These are phyloP conservation scores for Hyles euphorbiae DNA, from an alignment of 1,140 invertebrate genomes.

Conservation along the genomic window DNA sequence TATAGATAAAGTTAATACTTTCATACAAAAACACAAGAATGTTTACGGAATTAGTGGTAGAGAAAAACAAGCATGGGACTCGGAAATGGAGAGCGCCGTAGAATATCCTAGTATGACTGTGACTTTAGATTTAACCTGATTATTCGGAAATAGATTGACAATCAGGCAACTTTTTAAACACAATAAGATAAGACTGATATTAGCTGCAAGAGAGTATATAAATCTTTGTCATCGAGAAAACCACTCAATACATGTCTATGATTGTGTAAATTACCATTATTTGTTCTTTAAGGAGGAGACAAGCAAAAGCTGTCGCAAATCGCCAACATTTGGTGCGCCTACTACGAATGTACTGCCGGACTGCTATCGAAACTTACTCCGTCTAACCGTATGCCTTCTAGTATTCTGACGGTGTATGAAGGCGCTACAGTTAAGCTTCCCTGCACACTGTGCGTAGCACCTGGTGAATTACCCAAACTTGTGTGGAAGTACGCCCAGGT, in stretches of 20 bases:
- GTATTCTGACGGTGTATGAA: slow-evolving; percentile 20
- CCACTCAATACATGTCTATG: too few relatives aligned
- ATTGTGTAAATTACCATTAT: too few relatives aligned
- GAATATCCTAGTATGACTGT: slow-evolving; percentile 11
- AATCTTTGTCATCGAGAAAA: too few relatives aligned
- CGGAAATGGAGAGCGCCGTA: not conserved
- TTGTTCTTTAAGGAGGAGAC: slow-evolving; percentile 14
- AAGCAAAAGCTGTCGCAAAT: slow-evolving; percentile 15
- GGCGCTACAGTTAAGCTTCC: slow-evolving; percentile 23
- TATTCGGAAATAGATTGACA: too few relatives aligned
- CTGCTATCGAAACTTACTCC: slow-evolving; percentile 2
- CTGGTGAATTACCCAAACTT: slow-evolving; percentile 6
- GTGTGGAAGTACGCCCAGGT: slow-evolving; percentile 33
- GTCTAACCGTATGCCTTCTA: slow-evolving; percentile 5
- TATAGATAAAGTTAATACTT: too few relatives aligned
- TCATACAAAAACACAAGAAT: too few relatives aligned
- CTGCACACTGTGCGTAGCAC: slow-evolving; percentile 35
- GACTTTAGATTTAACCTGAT: not conserved
- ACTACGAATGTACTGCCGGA: slow-evolving; percentile 25
- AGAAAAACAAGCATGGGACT: not conserved
- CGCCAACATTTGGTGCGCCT: slow-evolving; percentile 18
- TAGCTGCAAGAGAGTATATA: too few relatives aligned
- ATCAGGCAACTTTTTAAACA: too few relatives aligned
- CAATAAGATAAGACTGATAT: too few relatives aligned
- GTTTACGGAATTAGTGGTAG: too few relatives aligned